Percentiles rank a stretch among this genome's conserved stretches.
Evolutionary conservation across 2,888 invertebrate species (phyloP).

Genomic region (Rhagophthalmus giganteus): DNA sequence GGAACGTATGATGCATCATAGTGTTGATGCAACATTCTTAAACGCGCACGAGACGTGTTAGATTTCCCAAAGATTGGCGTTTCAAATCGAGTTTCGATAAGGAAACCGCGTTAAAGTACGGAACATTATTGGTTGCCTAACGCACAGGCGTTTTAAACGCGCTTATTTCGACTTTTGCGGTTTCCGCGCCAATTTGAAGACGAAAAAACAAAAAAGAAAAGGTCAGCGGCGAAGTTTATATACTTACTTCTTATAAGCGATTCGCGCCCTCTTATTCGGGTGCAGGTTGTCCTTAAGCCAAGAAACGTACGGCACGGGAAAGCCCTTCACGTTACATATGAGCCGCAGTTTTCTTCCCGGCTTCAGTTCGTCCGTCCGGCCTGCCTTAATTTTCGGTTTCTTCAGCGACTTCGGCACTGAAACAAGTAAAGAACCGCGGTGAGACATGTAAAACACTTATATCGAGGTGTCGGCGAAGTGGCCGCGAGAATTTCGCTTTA

Average conservation of each 20-base stretch:
- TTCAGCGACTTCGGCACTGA: conserved; percentile 41
- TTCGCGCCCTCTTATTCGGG: conserved; percentile 62
- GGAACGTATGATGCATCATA: no score
- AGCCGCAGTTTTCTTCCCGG: conserved; percentile 59
- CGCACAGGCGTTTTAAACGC: background rate
- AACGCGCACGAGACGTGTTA: no score
- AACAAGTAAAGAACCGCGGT: conserved; percentile 38
- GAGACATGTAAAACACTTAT: no score
- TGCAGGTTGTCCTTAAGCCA: conserved; percentile 80
- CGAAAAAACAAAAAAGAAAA: background rate
- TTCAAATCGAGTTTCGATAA: no score
- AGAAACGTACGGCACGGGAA: conserved; percentile 78
- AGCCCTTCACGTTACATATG: conserved; percentile 74
- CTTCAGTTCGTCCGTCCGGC: conserved; percentile 28
- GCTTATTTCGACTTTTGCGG: background rate
- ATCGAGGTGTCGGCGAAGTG: no score
- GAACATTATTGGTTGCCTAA: no score
- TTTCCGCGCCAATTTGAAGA: background rate
- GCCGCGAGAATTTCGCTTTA: conserved; percentile 9
- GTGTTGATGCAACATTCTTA: no score
- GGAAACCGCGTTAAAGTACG: no score
- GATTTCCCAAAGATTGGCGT: no score
- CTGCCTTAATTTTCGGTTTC: conserved; percentile 31
- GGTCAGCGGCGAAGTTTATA: conserved; percentile 4
- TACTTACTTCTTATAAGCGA: conserved; percentile 65